Evolutionary conservation across 2,888 invertebrate genomes (phyloP), one percentile per base, ranked within the genome.

Genomic region (Drosophila suboccidentalis): DNA sequence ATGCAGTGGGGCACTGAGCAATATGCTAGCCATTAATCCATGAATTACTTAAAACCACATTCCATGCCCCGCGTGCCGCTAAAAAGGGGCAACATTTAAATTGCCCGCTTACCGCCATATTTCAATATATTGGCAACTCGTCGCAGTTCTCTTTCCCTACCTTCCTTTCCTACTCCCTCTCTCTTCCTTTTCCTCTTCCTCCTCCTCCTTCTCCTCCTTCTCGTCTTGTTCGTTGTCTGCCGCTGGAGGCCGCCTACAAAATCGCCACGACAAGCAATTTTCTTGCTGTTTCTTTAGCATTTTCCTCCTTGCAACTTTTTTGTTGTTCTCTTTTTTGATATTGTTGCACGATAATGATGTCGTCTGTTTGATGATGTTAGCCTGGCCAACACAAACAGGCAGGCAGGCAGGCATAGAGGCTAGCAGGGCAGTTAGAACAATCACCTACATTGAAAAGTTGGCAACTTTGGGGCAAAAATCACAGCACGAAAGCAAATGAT

Each of bases 341-440:
- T 84, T 86, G 90, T 86, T 84, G 79, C 81, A 84, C 82, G 90
- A 89, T 89, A 90, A 89, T 89, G 90, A 89, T 90, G 89, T 89
- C 88, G 84, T 88, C 86, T 80, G 76, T 78, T 87, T 89, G 86
- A 89, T 85, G 88, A 86, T 87, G 89, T 80, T 87, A 55, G 63
- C 75, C 85, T 84, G 73, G 66, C 62, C 65, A 57, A 46, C 34
- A 34, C 50, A 47, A 43, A 62, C 36, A 55, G 44, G 53, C 49
- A 38, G 47, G 59, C 51, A 58, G 73, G 51, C 60, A 26, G 44
- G 54, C 63, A 57, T 32, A 47, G 55, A 53, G 51, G 54, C 43
- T 17, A 17, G n/a, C 29, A 58, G 73, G 51, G 71, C 68, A 75
- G 69, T 80, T 72, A 80, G 75, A 84, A 79, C 82, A 83, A 88